Evolutionary conservation across 2,797 vertebrate genomes (phyloP), one percentile per base, ranked within the genome.

Genomic region (Semotilus atromaculatus): DNA sequence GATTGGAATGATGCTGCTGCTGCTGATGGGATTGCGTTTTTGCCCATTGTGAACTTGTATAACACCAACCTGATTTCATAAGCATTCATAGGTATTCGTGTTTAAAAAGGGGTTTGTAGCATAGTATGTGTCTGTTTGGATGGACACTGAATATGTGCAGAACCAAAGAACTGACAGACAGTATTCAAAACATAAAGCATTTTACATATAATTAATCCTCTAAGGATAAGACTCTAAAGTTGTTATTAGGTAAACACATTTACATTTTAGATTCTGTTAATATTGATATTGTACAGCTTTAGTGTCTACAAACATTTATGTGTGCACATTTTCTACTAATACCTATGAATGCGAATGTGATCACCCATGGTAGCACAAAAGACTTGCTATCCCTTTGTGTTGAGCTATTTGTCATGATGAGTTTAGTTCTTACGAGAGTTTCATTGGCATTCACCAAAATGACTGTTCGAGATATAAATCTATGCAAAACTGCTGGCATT

Each of bases 21-120:
- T 85, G 78, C 80, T 84, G 81, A 77, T 87, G 45, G 72, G 67
- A 62, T 29, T 21, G 62, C 64, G 88, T 85, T 76, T 91, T 92
- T 82, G 86, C 86, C 92, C 85, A 89, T 90, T 91, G 91, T 92
- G 90, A 93, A 89, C 45, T 83, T 86, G 51, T 71, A 86, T 90
- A 90, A 90, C 88, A 91, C 90, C 89, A 85, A 88, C 80, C 82
- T 29, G 51, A 36, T 53, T 74, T 84, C 43, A 23, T 31, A 34
- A 34, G 77, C 45, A 68, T 68, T 51, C 64, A 80, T 80, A 53
- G 78, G 21, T 80, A 14, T 38, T 34, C 10, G 21, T 21, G 11
- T n/a, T 36, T 60, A 11, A 7, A 79, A 6, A 51, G 19, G 38
- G 18, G 18, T 2, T 29, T 58, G 18, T 51, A 31, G 73, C 51